Percentiles rank a stretch among this genome's conserved stretches.
These are phyloP conservation scores for Pocota personata DNA, from an alignment of 2,888 invertebrate species.

Conservation along the genomic window DNA sequence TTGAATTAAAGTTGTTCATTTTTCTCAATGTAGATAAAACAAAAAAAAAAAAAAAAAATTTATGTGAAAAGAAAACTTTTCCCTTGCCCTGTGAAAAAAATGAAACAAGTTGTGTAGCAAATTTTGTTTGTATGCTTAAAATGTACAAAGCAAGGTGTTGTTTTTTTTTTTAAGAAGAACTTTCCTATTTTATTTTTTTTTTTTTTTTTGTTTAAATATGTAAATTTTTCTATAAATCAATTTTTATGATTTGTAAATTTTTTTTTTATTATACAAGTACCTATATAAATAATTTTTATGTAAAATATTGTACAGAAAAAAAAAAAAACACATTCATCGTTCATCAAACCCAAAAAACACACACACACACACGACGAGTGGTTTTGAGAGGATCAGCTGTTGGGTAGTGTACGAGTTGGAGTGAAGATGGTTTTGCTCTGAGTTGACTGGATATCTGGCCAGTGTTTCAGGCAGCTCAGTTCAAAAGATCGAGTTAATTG, in stretches of 20 bases:
- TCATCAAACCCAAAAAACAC: slow-evolving; percentile 34
- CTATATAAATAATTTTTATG: slow-evolving; percentile 61
- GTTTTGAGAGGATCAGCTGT: slow-evolving; percentile 2
- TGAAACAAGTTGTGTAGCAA: not conserved
- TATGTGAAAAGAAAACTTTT: slow-evolving; percentile 6
- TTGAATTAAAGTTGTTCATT: slow-evolving; percentile 34
- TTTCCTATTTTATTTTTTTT: too few relatives aligned
- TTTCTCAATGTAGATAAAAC: slow-evolving; percentile 52
- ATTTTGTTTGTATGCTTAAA: slow-evolving; percentile 26
- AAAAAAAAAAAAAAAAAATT: slow-evolving; percentile 2
- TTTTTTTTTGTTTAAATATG: slow-evolving; percentile 27
- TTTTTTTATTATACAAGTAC: slow-evolving; percentile 29
- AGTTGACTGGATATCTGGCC: too few relatives aligned
- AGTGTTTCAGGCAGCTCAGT: too few relatives aligned
- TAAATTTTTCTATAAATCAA: slow-evolving; percentile 43
- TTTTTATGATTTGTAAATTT: slow-evolving; percentile 10
- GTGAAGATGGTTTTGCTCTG: not conserved
- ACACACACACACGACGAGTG: slow-evolving; percentile 54
- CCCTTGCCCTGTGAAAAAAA: not conserved
- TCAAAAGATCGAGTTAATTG: too few relatives aligned
- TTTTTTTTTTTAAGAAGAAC: not conserved
- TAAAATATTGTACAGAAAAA: slow-evolving; percentile 71
- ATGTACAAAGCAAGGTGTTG: slow-evolving; percentile 40
- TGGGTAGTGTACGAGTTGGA: too few relatives aligned
- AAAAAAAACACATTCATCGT: slow-evolving; percentile 52